A percentile compares a stretch with the other conserved stretches of the same genome.
Conservation (phyloP, 2,888 invertebrate genomes). For the Griposia aprilina region DNA sequence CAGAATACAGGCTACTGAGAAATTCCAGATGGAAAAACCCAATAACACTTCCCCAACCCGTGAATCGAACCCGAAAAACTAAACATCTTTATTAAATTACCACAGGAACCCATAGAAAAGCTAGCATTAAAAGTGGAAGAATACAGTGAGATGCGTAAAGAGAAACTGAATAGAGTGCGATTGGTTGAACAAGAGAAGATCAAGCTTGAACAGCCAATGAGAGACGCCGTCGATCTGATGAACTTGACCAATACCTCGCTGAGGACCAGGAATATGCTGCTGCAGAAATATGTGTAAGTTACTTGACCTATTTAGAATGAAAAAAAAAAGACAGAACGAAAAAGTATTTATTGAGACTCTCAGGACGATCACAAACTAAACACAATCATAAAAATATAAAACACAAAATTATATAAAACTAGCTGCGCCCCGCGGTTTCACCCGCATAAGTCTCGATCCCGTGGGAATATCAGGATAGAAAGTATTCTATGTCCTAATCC, state of each 20-base stretch:
- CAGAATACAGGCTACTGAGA: background rate
- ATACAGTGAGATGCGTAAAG: conserved; percentile 93
- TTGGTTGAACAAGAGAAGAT: conserved; percentile 94
- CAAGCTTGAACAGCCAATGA: conserved; percentile 94
- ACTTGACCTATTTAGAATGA: background rate
- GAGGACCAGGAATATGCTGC: conserved; percentile 92
- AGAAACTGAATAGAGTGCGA: conserved; percentile 96
- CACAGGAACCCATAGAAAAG: conserved; percentile 94
- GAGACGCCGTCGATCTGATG: conserved; percentile 94
- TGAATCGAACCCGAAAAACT: background rate
- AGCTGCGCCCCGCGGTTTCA: too few relatives aligned
- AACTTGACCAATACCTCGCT: conserved; percentile 94
- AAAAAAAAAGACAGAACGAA: background rate
- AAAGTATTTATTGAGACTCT: background rate
- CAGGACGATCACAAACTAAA: background rate
- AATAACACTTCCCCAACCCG: background rate
- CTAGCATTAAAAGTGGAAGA: conserved; percentile 94
- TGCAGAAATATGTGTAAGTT: conserved; percentile 93
- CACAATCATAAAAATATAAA: background rate
- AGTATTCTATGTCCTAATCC: too few relatives aligned
- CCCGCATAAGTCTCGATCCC: too few relatives aligned
- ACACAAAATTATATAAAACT: too few relatives aligned
- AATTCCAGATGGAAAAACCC: background rate
- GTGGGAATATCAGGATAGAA: too few relatives aligned
- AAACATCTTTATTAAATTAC: background rate